Conservation (phyloP, 2,797 vertebrate species). For the Gymnodraco acuticeps region DNA sequence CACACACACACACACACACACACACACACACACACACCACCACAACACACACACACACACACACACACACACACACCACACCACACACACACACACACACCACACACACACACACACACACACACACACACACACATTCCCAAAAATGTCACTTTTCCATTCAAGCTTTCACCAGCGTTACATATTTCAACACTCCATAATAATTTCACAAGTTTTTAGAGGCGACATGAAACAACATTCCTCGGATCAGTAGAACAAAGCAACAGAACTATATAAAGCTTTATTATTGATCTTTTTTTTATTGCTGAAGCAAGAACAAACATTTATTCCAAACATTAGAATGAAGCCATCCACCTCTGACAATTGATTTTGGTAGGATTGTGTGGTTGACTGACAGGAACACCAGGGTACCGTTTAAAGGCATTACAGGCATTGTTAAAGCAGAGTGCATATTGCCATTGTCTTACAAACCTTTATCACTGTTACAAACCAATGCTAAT, state of each 20-base stretch:
- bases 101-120: not conserved
- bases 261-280: constrained; percentile 4
- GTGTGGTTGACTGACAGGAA: constrained; percentile 34
- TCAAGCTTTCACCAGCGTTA: constrained; percentile 48
- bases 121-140: constrained; percentile 31
- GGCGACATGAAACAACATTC: constrained; percentile 12
- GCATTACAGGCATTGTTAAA: constrained; percentile 49
- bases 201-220: constrained; percentile 35
- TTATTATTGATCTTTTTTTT: constrained; percentile 63
- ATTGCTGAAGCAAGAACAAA: constrained; percentile 90
- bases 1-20: constrained; percentile 18
- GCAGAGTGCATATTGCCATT: constrained; percentile 4
- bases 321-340: constrained; percentile 81
- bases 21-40: not conserved
- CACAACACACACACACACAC: constrained; percentile 3
- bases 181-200: constrained; percentile 51
- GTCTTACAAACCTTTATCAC: not conserved
- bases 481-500: constrained; percentile 16
- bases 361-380: constrained; percentile 55
- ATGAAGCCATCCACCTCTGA: constrained; percentile 76
- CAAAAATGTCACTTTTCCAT: constrained; percentile 36
- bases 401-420: constrained; percentile 11
- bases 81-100: constrained; percentile 25
- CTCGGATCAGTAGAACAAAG: constrained; percentile 13
- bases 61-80: constrained; percentile 27